phyloP scores from a whole-genome alignment of 2,113 vertebrate genomes.

The Hippocampus mohnikei region DNA sequence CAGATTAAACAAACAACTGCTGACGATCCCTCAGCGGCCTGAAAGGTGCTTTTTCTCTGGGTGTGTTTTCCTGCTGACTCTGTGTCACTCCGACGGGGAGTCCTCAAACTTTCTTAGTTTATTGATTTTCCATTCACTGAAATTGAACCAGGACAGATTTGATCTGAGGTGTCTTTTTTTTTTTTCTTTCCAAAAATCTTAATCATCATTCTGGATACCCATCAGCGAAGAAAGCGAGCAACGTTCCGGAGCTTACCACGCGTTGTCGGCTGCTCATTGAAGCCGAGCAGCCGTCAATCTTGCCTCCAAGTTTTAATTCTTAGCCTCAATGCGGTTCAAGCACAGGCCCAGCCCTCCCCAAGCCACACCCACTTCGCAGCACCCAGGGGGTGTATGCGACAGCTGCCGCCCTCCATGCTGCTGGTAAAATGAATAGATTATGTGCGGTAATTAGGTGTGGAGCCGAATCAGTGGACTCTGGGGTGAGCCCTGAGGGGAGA shows the following conservation, averaged over 20 bases:
- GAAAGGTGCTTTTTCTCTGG: constrained; percentile 56
- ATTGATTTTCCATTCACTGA: not conserved
- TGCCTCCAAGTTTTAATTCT: constrained; percentile 35
- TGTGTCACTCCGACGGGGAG: not conserved
- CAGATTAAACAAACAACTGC: constrained; percentile 94
- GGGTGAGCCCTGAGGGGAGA: constrained; percentile 76
- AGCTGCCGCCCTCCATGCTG: constrained; percentile 94
- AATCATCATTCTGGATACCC: not conserved
- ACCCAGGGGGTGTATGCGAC: constrained; percentile 77
- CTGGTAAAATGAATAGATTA: constrained; percentile 99
- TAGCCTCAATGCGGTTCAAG: constrained; percentile 18
- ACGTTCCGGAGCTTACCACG: constrained; percentile 10
- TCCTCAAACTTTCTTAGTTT: not conserved
- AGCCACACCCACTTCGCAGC: constrained; percentile 13
- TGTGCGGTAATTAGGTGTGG: constrained; percentile 99
- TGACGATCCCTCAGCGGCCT: constrained; percentile 84
- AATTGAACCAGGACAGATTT: not conserved
- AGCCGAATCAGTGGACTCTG: constrained; percentile 99
- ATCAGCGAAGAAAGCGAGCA: not conserved
- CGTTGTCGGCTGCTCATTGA: constrained; percentile 8
- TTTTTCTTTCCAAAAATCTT: not conserved
- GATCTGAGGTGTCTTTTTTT: not conserved
- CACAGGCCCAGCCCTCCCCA: constrained; percentile 31
- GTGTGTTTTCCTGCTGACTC: constrained; percentile 25
- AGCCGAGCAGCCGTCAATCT: constrained; percentile 14